These are phyloP conservation scores for Euglossa dilemma DNA, from an alignment of 1,140 invertebrate genomes.

Conservation along the genomic window DNA sequence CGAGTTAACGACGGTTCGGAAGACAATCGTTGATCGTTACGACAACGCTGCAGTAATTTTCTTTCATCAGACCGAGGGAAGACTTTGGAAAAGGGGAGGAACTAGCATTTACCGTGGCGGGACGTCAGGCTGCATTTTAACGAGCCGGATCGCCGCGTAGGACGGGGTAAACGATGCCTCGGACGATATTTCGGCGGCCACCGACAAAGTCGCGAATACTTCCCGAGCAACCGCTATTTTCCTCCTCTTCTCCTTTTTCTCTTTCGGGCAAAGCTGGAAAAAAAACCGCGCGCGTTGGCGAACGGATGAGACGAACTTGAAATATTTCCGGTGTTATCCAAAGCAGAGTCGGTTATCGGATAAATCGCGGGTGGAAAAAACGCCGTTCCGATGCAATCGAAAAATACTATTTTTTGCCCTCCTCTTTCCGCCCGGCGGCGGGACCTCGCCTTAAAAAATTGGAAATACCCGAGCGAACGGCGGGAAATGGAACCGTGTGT, in stretches of 20 bases:
- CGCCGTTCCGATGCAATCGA: slow-evolving; percentile 1
- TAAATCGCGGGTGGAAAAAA: background rate
- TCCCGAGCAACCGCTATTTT: no score
- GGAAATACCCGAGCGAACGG: background rate
- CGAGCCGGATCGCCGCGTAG: background rate
- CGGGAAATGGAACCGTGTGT: background rate
- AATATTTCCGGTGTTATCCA: background rate
- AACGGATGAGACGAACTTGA: background rate
- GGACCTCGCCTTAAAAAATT: slow-evolving; percentile 1
- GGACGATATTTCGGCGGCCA: background rate
- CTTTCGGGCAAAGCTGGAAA: background rate
- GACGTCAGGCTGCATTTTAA: slow-evolving; percentile 23
- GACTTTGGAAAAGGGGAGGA: background rate
- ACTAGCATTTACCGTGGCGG: background rate
- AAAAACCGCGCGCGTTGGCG: background rate
- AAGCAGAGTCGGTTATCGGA: slow-evolving; percentile 1
- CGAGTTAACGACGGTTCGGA: background rate
- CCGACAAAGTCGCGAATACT: background rate
- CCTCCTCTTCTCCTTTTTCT: no score
- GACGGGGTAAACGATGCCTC: background rate
- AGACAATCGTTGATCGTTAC: slow-evolving; percentile 11
- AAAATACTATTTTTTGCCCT: slow-evolving; percentile 31
- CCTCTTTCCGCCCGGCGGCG: background rate
- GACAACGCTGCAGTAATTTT: slow-evolving; percentile 31
- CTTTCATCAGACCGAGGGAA: slow-evolving; percentile 2